Evolutionary conservation across 2,888 invertebrate genomes (phyloP).

Genomic region (Rugalucina vietnamica): DNA sequence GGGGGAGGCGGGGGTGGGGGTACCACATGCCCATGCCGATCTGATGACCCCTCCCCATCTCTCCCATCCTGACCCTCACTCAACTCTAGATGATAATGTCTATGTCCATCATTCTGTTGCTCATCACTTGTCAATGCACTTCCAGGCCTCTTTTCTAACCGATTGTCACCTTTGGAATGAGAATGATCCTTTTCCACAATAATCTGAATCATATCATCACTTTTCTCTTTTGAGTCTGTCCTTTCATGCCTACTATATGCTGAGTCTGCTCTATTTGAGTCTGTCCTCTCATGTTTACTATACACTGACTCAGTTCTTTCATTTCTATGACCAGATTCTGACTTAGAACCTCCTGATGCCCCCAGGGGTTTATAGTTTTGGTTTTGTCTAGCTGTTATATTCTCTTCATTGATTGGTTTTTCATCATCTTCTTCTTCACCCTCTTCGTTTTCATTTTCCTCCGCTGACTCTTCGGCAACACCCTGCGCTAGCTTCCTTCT

Average conservation of each 20-base stretch:
- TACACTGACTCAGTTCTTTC: neutral
- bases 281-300: slow-evolving; percentile 20
- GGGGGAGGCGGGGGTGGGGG: slow-evolving; percentile 65
- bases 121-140: neutral
- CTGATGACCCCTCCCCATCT: neutral
- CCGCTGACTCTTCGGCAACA: slow-evolving; percentile 71
- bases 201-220: slow-evolving; percentile 58
- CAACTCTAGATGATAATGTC: neutral
- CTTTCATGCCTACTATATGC: slow-evolving; percentile 16
- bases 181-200: slow-evolving; percentile 59
- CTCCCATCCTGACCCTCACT: neutral
- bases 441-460: slow-evolving; percentile 64
- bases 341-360: neutral
- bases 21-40: neutral
- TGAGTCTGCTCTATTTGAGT: too few species aligned
- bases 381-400: slow-evolving; percentile 40
- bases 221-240: slow-evolving; percentile 18
- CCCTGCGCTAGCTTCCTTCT: slow-evolving; percentile 74
- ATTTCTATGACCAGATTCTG: neutral
- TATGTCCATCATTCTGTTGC: neutral
- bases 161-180: neutral
- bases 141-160: slow-evolving; percentile 5
- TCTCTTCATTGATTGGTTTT: slow-evolving; percentile 54
- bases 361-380: slow-evolving; percentile 1
- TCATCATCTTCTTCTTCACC: slow-evolving; percentile 65